Conservation (phyloP, 1,140 invertebrate species). For the Lepidurus arcticus region DNA sequence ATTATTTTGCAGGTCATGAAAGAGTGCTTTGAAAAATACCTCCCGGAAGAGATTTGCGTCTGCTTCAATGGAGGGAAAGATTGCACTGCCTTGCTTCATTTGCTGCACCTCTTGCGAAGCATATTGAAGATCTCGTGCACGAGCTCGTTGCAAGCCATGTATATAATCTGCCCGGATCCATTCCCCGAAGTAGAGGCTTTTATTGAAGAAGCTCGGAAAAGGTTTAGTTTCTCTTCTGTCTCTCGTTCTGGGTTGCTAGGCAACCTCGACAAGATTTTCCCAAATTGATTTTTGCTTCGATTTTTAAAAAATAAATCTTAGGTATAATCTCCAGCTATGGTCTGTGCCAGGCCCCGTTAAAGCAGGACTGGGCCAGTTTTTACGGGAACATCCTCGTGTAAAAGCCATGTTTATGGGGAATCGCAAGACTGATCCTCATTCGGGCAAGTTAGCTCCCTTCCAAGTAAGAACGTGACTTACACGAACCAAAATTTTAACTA, state of each 20-base stretch:
- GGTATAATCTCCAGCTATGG: slow-evolving; percentile 66
- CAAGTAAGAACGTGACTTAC: slow-evolving; percentile 51
- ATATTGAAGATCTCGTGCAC: slow-evolving; percentile 50
- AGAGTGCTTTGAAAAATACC: slow-evolving; percentile 49
- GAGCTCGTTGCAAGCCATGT: slow-evolving; percentile 56
- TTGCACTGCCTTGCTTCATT: slow-evolving; percentile 82
- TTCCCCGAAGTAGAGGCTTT: slow-evolving; percentile 84
- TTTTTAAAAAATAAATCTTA: slow-evolving; percentile 38
- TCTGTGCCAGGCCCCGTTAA: slow-evolving; percentile 67
- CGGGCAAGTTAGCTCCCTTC: slow-evolving; percentile 58
- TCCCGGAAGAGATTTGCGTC: slow-evolving; percentile 67
- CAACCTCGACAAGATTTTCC: slow-evolving; percentile 1
- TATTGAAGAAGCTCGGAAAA: slow-evolving; percentile 58
- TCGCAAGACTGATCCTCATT: slow-evolving; percentile 73
- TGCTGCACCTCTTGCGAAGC: slow-evolving; percentile 51
- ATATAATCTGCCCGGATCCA: slow-evolving; percentile 65
- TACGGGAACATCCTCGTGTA: slow-evolving; percentile 58
- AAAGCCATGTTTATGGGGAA: slow-evolving; percentile 85
- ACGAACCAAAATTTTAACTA: not conserved
- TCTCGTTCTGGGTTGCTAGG: slow-evolving; percentile 12
- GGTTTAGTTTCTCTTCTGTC: slow-evolving; percentile 43
- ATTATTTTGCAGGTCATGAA: slow-evolving; percentile 41
- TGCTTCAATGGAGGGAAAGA: slow-evolving; percentile 98
- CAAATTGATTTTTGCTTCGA: not conserved
- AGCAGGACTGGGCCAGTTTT: slow-evolving; percentile 56